Evolutionary conservation across 2,113 vertebrate genomes (phyloP).

Genomic region (Tinamus guttatus): DNA sequence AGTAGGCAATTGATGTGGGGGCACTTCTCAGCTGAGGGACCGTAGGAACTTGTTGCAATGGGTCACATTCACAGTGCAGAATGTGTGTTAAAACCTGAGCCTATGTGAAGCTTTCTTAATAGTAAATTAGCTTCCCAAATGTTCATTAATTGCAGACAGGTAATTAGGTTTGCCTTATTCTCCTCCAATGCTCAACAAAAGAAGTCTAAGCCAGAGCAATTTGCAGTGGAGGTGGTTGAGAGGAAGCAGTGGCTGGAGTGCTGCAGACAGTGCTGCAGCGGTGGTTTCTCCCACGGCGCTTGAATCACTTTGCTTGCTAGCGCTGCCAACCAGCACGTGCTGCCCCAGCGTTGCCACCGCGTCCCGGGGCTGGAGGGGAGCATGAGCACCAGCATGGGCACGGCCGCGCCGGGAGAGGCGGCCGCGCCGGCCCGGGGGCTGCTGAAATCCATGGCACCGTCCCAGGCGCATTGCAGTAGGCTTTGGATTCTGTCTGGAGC

Average conservation of each 20-base stretch:
- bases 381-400: not conserved
- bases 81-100: rapidly evolving
- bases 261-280: not conserved
- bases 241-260: not conserved
- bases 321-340: not conserved
- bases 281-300: not conserved
- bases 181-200: not conserved
- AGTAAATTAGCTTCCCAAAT: not conserved
- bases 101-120: not conserved
- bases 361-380: not conserved
- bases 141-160: not conserved
- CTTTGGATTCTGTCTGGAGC: not conserved
- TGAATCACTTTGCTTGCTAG: not conserved
- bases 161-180: not conserved
- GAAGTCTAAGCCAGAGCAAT: not conserved
- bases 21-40: not conserved
- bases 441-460: not conserved
- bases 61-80: rapidly evolving
- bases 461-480: rapidly evolving
- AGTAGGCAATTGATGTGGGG: not conserved
- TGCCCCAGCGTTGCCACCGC: not conserved
- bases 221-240: not conserved
- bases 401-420: not conserved
- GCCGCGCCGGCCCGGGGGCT: not conserved
- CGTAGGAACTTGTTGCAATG: rapidly evolving